Base-by-base conservation (phyloP, 1,140 invertebrate species). In the Muscidifurax raptorellus region DNA sequence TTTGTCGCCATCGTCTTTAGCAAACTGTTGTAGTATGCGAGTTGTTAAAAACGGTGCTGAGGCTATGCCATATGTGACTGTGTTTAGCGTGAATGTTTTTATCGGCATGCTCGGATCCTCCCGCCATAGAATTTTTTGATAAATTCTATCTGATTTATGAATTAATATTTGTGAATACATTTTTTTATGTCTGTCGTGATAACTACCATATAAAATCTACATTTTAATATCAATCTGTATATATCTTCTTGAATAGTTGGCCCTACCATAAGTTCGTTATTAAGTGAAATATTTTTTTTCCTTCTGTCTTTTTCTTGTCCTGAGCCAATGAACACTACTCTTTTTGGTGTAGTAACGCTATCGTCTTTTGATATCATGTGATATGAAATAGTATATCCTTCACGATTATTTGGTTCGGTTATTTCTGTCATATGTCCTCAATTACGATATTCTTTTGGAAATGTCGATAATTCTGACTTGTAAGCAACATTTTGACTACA, bases 211-310 rank as follows among this genome's bases (percentile, higher is more conserved):
- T 88, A 86, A n/a, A 66, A 71, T 44, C 93, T 85, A 75, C 90
- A 92, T 9, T 90, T 79, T 12, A 92, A 78, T 40, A 92, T 77
- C 30, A 92, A 89, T 15, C 87, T 85, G 69, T 90, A 89, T 27
- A 93, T 82, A 44, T 91, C 90, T 27, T 91, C 88, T 79, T 92
- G 91, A 0, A 93, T 83, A 59, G 86, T 88, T 6, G 90, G 90
- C n/a, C 92, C 90, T 18, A 87, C 86, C 5, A 88, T 52, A 36
- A 91, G 59, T 0, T 86, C 69, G 47, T 91, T 86, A 83, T 92
- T 93, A 9, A 92, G 77, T 15, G 89, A 90, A 18, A 86, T 25
- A 71, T 36, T 36, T n/a, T 72, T 84, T 18, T 82, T 80, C 0
- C 88, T 88, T 52, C 77, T 10, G 27, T 30, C 2, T n/a, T 71